phyloP scores from a whole-genome alignment of 2,113 vertebrate species.

The Xiphophorus couchianus region DNA sequence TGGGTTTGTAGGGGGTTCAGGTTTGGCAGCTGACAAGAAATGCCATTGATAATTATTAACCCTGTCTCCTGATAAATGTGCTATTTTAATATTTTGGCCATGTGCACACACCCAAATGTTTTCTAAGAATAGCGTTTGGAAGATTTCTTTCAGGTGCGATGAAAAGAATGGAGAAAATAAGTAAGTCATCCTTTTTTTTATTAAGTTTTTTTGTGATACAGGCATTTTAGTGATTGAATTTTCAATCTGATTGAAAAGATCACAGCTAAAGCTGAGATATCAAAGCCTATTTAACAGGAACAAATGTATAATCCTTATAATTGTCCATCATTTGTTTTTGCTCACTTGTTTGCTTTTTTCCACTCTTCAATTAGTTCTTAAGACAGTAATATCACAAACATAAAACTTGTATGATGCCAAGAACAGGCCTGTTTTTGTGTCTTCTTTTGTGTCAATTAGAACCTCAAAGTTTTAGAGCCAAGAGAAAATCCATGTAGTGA shows the following conservation, averaged over 20 bases:
- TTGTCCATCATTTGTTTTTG: background rate
- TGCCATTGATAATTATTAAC: slow-evolving; percentile 16
- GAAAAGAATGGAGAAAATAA: background rate
- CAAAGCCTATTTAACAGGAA: background rate
- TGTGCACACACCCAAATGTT: background rate
- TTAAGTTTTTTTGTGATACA: background rate
- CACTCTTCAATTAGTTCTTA: background rate
- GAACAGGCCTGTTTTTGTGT: background rate
- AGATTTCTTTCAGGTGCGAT: background rate
- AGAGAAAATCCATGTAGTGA: background rate
- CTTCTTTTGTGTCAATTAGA: background rate
- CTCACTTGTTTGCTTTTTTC: background rate
- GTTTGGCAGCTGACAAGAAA: background rate
- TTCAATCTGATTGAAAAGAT: background rate
- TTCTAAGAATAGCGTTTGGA: background rate
- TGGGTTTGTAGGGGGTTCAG: slow-evolving; percentile 14
- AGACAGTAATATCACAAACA: background rate
- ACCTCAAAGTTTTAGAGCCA: too few relatives aligned
- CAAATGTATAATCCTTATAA: background rate
- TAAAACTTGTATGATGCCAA: background rate
- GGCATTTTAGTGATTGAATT: background rate
- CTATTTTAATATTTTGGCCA: background rate
- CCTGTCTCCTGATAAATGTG: slow-evolving; percentile 2
- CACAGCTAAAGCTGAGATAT: background rate
- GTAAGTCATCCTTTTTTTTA: background rate